Evolutionary conservation across 2,888 invertebrate species (phyloP), one percentile per base, ranked within the genome.

Genomic region (Agrilus mali): DNA sequence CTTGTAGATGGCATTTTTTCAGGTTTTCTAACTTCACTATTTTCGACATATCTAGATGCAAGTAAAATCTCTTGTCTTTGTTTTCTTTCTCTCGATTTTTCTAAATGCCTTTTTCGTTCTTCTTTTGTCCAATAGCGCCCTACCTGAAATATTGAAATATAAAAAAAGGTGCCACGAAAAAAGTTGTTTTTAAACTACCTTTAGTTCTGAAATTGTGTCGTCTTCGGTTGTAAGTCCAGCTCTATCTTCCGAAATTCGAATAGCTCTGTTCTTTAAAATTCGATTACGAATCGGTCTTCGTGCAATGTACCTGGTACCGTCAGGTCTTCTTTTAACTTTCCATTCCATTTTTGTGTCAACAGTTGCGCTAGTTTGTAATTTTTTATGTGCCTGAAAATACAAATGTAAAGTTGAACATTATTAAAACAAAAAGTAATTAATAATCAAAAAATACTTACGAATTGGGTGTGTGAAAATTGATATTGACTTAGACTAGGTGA

Each of bases 61-160:
- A 54, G 47, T 16, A 59, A 38, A 22, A 60, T 53, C 55, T 63
- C 60, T 54, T 60, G 59, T 53, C 70, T 66, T 52, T 72, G 72
- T 41, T 74, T 71, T 36, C 80, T 71, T 57, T 82, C 81, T 38
- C 74, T 70, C 1, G 82, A 78, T 42, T 77, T 74, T 57, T 84
- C 84, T 53, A 84, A 63, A 53, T 86, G 85, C 36, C 77, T 70
- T 55, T 82, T 84, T 3, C 83, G 73, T 51, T 86, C 85, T 52
- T 83, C 84, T 60, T 79, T 78, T 4, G 75, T 77, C 82, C 85
- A 86, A 60, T 83, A 86, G 27, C 82, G 73, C 6, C 85, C 85
- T 13, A 73, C 68, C 71, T 71, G 53, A 31, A 54, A 47, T 49
- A 33, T 16, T 38, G 12, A 10, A 12, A 7, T 37, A 2, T 31